These are phyloP conservation scores for Leuctra nigra DNA, from an alignment of 2,888 invertebrate genomes.

Conservation along the genomic window DNA sequence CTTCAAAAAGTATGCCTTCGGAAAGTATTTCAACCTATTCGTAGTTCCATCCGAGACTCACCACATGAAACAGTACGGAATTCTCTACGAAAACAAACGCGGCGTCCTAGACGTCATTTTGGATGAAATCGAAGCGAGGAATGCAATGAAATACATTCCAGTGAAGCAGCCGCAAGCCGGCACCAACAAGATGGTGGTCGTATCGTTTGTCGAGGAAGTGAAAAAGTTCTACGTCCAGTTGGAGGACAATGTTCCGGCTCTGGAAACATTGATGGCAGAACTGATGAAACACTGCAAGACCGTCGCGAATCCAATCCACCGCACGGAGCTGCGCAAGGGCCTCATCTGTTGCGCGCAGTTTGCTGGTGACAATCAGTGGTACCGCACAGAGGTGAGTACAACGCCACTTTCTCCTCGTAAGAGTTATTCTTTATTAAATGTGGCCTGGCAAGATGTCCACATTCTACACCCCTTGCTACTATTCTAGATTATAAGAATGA, in stretches of 20 bases:
- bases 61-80: slow-evolving; percentile 67
- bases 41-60: slow-evolving; percentile 63
- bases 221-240: slow-evolving; percentile 68
- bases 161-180: slow-evolving; percentile 6
- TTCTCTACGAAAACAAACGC: slow-evolving; percentile 47
- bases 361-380: slow-evolving; percentile 78
- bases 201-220: slow-evolving; percentile 62
- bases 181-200: slow-evolving; percentile 39
- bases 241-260: slow-evolving; percentile 50
- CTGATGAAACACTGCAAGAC: slow-evolving; percentile 54
- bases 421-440: too few relatives aligned
- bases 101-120: slow-evolving; percentile 29
- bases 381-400: slow-evolving; percentile 77
- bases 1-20: slow-evolving; percentile 62
- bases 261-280: slow-evolving; percentile 60
- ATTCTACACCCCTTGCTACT: too few relatives aligned
- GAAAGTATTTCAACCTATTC: slow-evolving; percentile 55
- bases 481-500: too few relatives aligned
- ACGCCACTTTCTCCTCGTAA: too few relatives aligned
- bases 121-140: slow-evolving; percentile 25
- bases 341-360: slow-evolving; percentile 75
- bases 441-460: too few relatives aligned
- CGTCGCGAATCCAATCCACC: slow-evolving; percentile 37
- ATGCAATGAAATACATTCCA: slow-evolving; percentile 6
- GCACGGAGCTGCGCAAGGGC: slow-evolving; percentile 47